A percentile compares a stretch with the other conserved stretches of the same genome.
These are phyloP conservation scores for Hapalemur alaotrensis DNA, from an alignment of 2,797 vertebrate species.

Conservation along the genomic window DNA sequence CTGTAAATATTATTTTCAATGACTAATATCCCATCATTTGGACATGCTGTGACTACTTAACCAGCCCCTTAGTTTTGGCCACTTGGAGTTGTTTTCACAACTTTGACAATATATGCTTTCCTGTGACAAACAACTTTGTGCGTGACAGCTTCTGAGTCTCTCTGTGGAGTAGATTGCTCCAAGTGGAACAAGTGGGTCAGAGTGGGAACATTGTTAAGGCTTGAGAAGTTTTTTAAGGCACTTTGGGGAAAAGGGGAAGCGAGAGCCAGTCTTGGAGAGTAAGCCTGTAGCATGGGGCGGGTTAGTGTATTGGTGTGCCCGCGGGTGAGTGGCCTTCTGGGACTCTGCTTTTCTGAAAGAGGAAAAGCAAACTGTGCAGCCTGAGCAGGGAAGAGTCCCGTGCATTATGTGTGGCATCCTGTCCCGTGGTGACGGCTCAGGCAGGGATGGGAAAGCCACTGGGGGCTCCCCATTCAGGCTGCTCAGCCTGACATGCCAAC, in stretches of 20 bases:
- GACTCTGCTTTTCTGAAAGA: neutral
- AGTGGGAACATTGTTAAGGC: neutral
- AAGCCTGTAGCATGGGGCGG: fast-evolving
- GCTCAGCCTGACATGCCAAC: neutral
- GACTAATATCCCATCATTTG: neutral
- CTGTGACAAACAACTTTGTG: neutral
- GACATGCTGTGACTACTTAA: neutral
- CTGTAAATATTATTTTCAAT: neutral
- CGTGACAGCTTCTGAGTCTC: neutral
- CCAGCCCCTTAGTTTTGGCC: neutral
- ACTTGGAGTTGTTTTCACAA: neutral
- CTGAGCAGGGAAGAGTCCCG: neutral
- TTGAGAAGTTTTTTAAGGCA: neutral
- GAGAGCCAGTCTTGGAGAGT: neutral
- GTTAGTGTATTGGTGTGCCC: neutral
- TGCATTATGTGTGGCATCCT: neutral
- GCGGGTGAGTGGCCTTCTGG: neutral
- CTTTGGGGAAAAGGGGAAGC: neutral
- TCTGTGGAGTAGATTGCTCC: neutral
- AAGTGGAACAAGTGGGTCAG: neutral
- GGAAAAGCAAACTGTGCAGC: neutral
- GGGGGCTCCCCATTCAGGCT: neutral
- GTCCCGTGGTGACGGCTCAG: fast-evolving
- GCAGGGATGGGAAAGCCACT: neutral
- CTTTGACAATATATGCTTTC: neutral